These are phyloP conservation scores for Therioaphis trifolii DNA, from an alignment of 2,888 invertebrate species.

Conservation along the genomic window DNA sequence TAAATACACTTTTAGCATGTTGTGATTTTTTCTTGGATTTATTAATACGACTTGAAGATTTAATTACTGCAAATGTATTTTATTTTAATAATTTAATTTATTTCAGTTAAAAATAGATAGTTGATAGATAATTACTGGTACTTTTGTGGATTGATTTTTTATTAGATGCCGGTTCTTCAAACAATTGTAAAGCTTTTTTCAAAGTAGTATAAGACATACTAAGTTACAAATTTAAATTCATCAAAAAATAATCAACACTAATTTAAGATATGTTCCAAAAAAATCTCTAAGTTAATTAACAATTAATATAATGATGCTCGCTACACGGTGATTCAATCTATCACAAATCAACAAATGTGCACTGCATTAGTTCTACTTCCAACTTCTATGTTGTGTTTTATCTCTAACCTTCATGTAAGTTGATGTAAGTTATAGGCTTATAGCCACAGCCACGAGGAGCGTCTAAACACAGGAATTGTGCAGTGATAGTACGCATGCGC, in stretches of 20 bases:
- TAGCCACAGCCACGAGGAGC: too few species aligned
- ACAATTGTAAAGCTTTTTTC: slow-evolving; percentile 54
- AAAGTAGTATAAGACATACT: slow-evolving; percentile 56
- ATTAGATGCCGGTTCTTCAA: slow-evolving; percentile 24
- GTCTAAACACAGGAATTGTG: too few species aligned
- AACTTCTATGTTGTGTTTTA: too few species aligned
- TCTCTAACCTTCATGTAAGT: too few species aligned
- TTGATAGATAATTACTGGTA: slow-evolving; percentile 17
- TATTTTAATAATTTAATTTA: neutral
- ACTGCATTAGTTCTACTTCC: too few species aligned
- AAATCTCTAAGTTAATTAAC: too few species aligned
- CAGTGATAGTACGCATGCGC: too few species aligned
- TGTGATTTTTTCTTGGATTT: slow-evolving; percentile 39
- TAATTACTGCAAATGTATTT: slow-evolving; percentile 11
- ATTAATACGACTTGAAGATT: neutral
- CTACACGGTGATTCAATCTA: too few species aligned
- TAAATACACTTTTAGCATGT: slow-evolving; percentile 31
- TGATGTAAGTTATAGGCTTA: too few species aligned
- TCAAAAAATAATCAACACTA: neutral
- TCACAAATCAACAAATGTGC: too few species aligned
- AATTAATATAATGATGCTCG: too few species aligned
- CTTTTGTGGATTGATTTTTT: neutral
- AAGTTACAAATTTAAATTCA: neutral
- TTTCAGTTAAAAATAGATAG: neutral
- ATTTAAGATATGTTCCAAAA: too few species aligned